Base-by-base conservation (phyloP, 2,797 vertebrate species). In the Calcarius lapponicus region DNA sequence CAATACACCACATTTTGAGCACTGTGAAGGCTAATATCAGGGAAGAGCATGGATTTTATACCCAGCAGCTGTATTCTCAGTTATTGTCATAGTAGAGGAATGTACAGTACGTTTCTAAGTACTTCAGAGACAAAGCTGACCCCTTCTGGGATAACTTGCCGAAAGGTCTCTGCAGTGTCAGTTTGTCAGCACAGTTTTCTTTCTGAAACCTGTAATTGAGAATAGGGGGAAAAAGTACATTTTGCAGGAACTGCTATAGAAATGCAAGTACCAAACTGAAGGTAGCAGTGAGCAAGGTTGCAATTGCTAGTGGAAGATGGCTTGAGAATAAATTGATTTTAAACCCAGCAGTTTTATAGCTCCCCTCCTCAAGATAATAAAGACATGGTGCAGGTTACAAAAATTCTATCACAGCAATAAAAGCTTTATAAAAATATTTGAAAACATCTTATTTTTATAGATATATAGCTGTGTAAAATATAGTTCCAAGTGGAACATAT, bases 371-470 rank as follows among this genome's bases (percentile, higher is more conserved):
- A 61, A 90, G 86, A 93, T 93, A 95, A 92, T 86, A 95, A 95
- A 96, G 90, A 78, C 36, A 81, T 93, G 69, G 45, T 75, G 48
- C 25, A 86, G 89, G 88, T 95, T 94, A 82, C 42, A 70, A 82
- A 86, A 95, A 87, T 89, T 96, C 83, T 85, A 72, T 79, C 82
- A 78, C 72, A 54, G 70, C 70, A 93, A 93, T 88, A 94, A 92
- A 95, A 86, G 51, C 58, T 76, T 97, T 92, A 79, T 81, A 88
- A 97, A 94, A 82, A 88, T 89, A 81, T 92, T 93, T 92, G 91
- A 93, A 96, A 97, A 53, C 72, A 75, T 76, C 78, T 93, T 62
- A 53, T 88, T 96, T 89, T 95, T 96, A 96, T 79, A 80, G 85
- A 95, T 76, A 66, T 72, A 54, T 28, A 79, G 48, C 83, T 90